Evolutionary conservation across 2,888 invertebrate genomes (phyloP).

Genomic region (Rhodophaea formosa): DNA sequence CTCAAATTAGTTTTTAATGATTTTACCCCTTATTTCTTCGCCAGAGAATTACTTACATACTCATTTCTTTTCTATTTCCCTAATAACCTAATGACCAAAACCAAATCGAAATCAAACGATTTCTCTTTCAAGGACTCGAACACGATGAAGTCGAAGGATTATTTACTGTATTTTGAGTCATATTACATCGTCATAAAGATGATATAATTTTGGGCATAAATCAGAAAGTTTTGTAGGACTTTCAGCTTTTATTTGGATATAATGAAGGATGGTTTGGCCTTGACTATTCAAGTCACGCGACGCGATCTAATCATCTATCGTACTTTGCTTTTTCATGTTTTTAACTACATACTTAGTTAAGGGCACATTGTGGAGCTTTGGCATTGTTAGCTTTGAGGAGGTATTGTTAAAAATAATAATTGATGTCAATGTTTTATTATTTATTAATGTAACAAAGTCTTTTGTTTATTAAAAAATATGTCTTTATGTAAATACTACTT

Average conservation of each 20-base stretch:
- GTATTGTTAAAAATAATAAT: too few species aligned
- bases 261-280: conserved; percentile 26
- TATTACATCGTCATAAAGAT: background rate
- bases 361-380: too few species aligned
- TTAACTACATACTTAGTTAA: background rate
- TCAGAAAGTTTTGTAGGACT: conserved; percentile 15
- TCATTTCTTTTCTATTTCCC: too few species aligned
- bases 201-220: background rate
- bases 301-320: conserved; percentile 25
- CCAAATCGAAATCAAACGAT: background rate
- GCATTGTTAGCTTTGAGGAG: too few species aligned
- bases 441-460: too few species aligned
- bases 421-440: too few species aligned
- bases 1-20: too few species aligned
- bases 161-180: background rate
- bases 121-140: background rate
- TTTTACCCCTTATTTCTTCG: too few species aligned
- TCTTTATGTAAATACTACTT: too few species aligned
- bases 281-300: conserved; percentile 35
- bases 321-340: background rate
- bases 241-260: conserved; percentile 24
- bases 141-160: background rate
- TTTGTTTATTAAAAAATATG: too few species aligned
- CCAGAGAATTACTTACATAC: too few species aligned
- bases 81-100: background rate